phyloP scores from a whole-genome alignment of 2,888 invertebrate genomes.

The Aplocera efformata region DNA sequence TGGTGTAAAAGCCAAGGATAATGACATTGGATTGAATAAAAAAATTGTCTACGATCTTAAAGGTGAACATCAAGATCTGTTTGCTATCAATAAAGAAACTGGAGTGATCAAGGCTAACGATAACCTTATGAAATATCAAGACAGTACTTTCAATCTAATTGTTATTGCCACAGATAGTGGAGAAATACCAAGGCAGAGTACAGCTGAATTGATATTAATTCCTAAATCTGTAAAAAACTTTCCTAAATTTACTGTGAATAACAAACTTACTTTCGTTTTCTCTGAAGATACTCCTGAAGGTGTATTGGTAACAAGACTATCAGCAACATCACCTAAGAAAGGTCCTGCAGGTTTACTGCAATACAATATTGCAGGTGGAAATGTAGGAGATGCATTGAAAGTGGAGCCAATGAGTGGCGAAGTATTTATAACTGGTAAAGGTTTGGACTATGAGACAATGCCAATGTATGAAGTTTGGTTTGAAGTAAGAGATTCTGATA shows the following conservation, averaged over 20 bases:
- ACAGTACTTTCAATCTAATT: slow-evolving; percentile 84
- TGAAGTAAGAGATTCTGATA: slow-evolving; percentile 92
- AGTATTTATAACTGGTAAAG: slow-evolving; percentile 87
- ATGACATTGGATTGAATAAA: slow-evolving; percentile 90
- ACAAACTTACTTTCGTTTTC: slow-evolving; percentile 87
- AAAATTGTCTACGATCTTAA: slow-evolving; percentile 88
- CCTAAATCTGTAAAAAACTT: slow-evolving; percentile 89
- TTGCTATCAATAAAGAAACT: slow-evolving; percentile 88
- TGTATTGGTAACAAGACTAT: slow-evolving; percentile 86
- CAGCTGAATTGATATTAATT: slow-evolving; percentile 87
- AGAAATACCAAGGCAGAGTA: slow-evolving; percentile 83
- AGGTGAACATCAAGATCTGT: slow-evolving; percentile 88
- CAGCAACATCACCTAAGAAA: slow-evolving; percentile 89
- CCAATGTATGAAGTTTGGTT: slow-evolving; percentile 95
- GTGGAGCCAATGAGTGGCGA: slow-evolving; percentile 90
- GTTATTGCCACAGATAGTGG: slow-evolving; percentile 93
- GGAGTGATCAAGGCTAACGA: slow-evolving; percentile 92
- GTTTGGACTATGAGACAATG: slow-evolving; percentile 91
- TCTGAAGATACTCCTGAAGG: slow-evolving; percentile 90
- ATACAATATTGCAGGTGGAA: slow-evolving; percentile 96
- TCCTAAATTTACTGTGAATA: slow-evolving; percentile 87
- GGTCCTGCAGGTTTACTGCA: slow-evolving; percentile 85
- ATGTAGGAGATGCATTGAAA: slow-evolving; percentile 91
- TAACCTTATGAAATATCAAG: slow-evolving; percentile 80
- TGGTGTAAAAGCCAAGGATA: slow-evolving; percentile 92